A percentile compares a stretch with the other conserved stretches of the same genome.
phyloP scores from a whole-genome alignment of 2,797 vertebrate genomes.

The Peromyscus nudipes region DNA sequence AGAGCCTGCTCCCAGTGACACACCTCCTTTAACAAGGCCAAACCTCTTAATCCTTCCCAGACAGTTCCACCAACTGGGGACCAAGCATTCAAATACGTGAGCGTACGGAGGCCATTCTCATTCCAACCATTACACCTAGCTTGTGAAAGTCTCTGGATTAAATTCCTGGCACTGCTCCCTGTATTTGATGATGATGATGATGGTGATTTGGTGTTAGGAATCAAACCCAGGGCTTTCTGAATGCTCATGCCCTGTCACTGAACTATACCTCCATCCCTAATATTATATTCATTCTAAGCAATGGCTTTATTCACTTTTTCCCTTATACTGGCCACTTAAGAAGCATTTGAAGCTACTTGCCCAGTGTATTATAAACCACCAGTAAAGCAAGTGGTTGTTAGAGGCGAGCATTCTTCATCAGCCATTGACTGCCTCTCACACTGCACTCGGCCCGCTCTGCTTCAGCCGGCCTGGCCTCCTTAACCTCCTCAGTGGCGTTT shows the following conservation, averaged over 20 bases:
- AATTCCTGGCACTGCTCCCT: too few relatives aligned
- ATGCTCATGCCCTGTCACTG: not conserved
- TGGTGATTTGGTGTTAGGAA: not conserved
- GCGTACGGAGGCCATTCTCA: not conserved
- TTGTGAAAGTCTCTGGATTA: not conserved
- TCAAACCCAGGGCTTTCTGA: not conserved
- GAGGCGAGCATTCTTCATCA: not conserved
- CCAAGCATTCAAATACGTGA: not conserved
- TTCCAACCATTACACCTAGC: too few relatives aligned
- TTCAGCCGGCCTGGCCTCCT: not conserved
- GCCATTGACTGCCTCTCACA: too few relatives aligned
- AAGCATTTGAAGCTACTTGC: conserved; percentile 21
- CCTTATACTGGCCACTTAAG: not conserved
- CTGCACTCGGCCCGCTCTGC: not conserved
- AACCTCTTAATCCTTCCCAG: not conserved
- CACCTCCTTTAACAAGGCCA: not conserved
- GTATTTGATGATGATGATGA: not conserved
- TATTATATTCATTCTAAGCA: conserved; percentile 10
- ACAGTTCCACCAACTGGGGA: not conserved
- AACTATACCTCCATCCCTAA: not conserved
- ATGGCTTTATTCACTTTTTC: not conserved
- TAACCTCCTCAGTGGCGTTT: not conserved
- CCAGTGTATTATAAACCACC: not conserved
- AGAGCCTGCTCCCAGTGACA: not conserved
- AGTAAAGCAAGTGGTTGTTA: not conserved